Base-by-base conservation (phyloP, 2,797 vertebrate species). In the Perodicticus potto region DNA sequence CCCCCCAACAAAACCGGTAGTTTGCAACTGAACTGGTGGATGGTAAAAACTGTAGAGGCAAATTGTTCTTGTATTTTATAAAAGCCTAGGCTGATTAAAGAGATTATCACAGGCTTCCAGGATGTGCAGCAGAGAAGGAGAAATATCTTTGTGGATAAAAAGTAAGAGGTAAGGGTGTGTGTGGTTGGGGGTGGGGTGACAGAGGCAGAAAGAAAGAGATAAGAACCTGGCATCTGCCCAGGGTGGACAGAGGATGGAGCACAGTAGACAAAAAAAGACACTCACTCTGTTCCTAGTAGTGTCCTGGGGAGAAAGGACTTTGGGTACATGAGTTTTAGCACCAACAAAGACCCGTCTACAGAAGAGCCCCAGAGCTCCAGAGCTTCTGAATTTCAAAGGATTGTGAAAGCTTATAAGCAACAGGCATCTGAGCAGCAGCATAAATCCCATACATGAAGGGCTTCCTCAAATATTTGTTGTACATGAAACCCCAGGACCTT, bases 401-500 rank as follows among this genome's bases (percentile, higher is more conserved):
- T 11, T 34, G 9, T 9, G n/a, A 80, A 25, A 6, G 7, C 13
- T 85, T 63, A 27, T 34, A 49, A 78, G 23, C 29, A 45, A 40
- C 20, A 76, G 59, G 7, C 53, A n/a, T 45, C 49, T 43, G 59
- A 63, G 17, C 27, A 45, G 84, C 27, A 29, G 27, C n/a, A 13
- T 63, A 4, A 22, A 76, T n/a, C 23, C 23, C 53, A 63, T 6
- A 12, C 2, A 49, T 3, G 6, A 77, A 25, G 40, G 4, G 23
- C 10, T 22, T 73, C 69, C n/a, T 87, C n/a, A 29, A 90, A 80
- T 84, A 94, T 57, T 93, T 85, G n/a, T 9, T 85, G 92, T 86
- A 20, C 23, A 8, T n/a, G 43, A 93, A 95, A 78, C 45, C 25
- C 25, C 55, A 73, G 69, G 61, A 83, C 8, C 3, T 86, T 45